Evolutionary conservation across 2,888 invertebrate species (phyloP).

Genomic region (Gastrophysa polygoni): DNA sequence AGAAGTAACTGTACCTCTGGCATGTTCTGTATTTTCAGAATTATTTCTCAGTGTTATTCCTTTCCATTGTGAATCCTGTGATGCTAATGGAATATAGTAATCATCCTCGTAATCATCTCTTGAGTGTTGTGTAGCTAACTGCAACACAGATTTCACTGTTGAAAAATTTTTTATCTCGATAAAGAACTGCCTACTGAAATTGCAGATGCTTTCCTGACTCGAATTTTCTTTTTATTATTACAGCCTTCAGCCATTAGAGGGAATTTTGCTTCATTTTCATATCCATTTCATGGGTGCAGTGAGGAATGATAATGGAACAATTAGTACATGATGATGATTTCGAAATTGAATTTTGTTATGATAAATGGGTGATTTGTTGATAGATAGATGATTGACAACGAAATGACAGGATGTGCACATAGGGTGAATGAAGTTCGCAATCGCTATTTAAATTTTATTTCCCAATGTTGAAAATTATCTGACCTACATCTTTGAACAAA

Average conservation of each 20-base stretch:
- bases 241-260: background rate
- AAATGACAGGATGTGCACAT: background rate
- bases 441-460: conserved; percentile 11
- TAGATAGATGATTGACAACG: too few relatives aligned
- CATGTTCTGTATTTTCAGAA: conserved; percentile 22
- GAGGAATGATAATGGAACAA: background rate
- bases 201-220: conserved; percentile 21
- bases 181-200: background rate
- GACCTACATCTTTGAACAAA: conserved; percentile 2
- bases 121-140: conserved; percentile 6
- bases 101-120: conserved; percentile 20
- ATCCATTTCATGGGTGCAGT: background rate
- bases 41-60: conserved; percentile 25
- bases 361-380: background rate
- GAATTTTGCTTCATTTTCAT: background rate
- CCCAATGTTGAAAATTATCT: conserved; percentile 11
- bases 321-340: background rate
- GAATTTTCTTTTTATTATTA: conserved; percentile 20
- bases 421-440: background rate
- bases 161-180: background rate
- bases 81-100: conserved; percentile 25
- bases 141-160: background rate
- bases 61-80: conserved; percentile 32
- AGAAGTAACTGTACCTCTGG: conserved; percentile 7
- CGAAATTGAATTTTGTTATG: background rate